Evolutionary conservation across 2,888 invertebrate species (phyloP), one percentile per base, ranked within the genome.

Genomic region (Drosophila gaucha): DNA sequence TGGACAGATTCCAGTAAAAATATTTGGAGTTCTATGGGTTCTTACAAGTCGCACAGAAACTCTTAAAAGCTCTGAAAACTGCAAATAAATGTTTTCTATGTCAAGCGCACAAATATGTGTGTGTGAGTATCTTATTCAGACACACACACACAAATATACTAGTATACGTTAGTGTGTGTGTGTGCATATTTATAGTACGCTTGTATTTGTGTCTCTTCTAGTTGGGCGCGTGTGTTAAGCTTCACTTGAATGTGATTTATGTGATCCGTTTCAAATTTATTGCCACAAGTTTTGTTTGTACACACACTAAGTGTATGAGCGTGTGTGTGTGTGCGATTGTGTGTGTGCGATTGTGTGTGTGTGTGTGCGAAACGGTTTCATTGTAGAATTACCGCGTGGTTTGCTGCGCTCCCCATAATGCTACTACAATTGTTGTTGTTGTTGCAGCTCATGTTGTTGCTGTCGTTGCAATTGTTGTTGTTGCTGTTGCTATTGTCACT

Each of bases 201-300:
- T 58, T 57, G 73, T 75, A 51, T 74, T 58, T 66, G 73, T 73
- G 73, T 74, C 77, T 74, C 69, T 75, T 76, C 84, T 71, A 80
- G 74, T 80, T 80, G 86, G 86, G 83, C 83, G 80, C 80, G 86
- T 86, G 80, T 88, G 87, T 86, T 78, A 88, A 86, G 87, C 88
- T 86, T 86, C 87, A 90, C 89, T 90, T 90, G 87, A 89, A 89
- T 85, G 90, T 90, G 90, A 90, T 90, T 90, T 90, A 90, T 90
- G 90, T 90, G 90, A 90, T 89, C 86, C 89, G 88, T 77, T 80
- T 70, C 59, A 83, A 89, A 90, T 90, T 90, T 90, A 90, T 90
- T 80, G 86, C 89, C 75, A 68, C 84, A 85, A 88, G 74, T 85
- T 86, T 85, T 80, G 85, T 76, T 78, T 78, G 74, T 74, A 51